Base-by-base conservation (phyloP, 2,113 vertebrate species). In the Lates calcarifer region DNA sequence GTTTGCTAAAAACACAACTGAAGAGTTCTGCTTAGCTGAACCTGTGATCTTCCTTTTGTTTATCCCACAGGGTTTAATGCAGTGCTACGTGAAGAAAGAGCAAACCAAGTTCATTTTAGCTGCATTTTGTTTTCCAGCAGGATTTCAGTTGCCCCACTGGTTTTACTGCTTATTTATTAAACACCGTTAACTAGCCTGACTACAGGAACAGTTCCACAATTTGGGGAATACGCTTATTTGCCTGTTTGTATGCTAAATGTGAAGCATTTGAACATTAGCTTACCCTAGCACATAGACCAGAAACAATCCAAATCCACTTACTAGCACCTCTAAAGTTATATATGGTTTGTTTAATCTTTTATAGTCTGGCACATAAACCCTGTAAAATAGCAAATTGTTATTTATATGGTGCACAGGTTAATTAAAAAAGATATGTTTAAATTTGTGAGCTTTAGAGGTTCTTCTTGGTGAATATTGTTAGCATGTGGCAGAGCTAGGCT, bases 61-160 rank as follows among this genome's bases (percentile, higher is more conserved):
- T 31, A 31, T 66, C 33, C 43, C 5, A 20, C 24, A 81, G 33
- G 17, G 10, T 31, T 0, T 29, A 24, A 65, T n/a, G 6, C 35
- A 31, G 45, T 9, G 18, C 33, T 33, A 2, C 26, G 10, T 4
- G 17, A 49, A 33, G 5, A 26, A 63, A 67, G n/a, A 20, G 20
- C 24, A 8, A 20, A 67, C 13, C 5, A 3, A 55, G 24, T 26
- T 68, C 14, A 62, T 28, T 61, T 61, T 8, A 28, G n/a, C 28
- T 37, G 8, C 17, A 68, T 33, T 55, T 62, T 47, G 35, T 45
- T 69, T 69, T 69, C n/a, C 29, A 69, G 72, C 69, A 31, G 55
- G 31, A 71, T 15, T 41, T 31, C 22, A 11, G 26, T 12, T 73
- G 5, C n/a, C 22, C 0, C 13, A 10, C 0, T 66, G 11, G 6